phyloP scores from a whole-genome alignment of 92 coral and sea anemone genomes.

The Isaurus tuberculatus region DNA sequence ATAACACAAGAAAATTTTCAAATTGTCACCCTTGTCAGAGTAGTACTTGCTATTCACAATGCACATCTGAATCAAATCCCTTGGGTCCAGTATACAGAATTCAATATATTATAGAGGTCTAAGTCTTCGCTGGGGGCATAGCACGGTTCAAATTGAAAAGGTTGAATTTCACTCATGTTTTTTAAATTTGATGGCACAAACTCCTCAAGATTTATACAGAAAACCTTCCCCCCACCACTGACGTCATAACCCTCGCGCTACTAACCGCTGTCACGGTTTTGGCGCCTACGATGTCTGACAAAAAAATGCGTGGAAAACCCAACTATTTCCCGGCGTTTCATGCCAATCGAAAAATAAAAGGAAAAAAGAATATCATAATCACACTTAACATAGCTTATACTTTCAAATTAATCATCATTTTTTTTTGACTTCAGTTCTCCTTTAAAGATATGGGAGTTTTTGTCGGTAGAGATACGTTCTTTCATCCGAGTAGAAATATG shows the following conservation, averaged over 20 bases:
- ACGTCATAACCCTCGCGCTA: neutral
- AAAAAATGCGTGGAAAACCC: neutral
- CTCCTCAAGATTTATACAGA: neutral
- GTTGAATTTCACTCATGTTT: neutral
- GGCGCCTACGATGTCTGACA: neutral
- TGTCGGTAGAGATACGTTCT: no score
- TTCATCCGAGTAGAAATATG: no score
- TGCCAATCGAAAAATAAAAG: neutral
- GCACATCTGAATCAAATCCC: no score
- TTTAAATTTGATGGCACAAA: neutral
- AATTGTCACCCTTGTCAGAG: no score
- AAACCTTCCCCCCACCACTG: neutral
- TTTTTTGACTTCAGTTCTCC: conserved; percentile 1
- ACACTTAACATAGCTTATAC: neutral
- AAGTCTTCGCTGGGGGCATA: neutral
- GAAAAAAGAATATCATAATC: neutral
- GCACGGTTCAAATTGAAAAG: neutral
- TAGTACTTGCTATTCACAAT: no score
- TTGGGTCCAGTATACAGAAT: no score
- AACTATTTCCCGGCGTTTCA: neutral
- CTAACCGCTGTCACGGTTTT: neutral
- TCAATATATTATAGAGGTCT: no score
- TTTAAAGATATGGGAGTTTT: no score
- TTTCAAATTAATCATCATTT: neutral
- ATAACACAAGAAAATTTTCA: no score